These are phyloP conservation scores for Lucilia cuprina DNA, from an alignment of 1,140 invertebrate genomes.

Conservation along the genomic window DNA sequence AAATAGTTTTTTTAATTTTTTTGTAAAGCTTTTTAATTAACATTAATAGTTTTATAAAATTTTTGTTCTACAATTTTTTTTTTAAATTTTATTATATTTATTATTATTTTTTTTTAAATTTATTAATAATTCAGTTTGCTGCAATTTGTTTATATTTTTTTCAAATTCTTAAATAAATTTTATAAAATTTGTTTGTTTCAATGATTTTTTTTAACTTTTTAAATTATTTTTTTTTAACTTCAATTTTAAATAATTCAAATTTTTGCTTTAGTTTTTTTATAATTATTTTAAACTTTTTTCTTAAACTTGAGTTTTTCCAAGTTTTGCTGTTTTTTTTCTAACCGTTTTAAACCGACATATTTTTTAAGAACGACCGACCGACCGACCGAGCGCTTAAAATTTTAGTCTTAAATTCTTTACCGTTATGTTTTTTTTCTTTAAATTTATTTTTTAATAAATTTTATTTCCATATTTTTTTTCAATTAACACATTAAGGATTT, in stretches of 20 bases:
- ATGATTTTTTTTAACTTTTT: not conserved
- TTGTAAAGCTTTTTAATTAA: not conserved
- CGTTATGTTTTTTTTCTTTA: not conserved
- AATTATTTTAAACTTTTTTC: not conserved
- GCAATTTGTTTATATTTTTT: not conserved
- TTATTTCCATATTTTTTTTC: not conserved
- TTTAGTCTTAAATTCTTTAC: not conserved
- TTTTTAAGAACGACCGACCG: slow-evolving; percentile 38
- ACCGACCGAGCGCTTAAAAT: slow-evolving; percentile 47
- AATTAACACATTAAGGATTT: not conserved
- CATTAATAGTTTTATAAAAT: no score
- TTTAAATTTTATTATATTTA: not conserved
- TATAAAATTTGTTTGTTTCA: not conserved
- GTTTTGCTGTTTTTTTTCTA: no score
- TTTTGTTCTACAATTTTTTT: not conserved
- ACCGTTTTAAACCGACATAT: not conserved
- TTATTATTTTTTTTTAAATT: not conserved
- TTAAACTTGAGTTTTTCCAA: not conserved
- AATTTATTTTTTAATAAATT: not conserved
- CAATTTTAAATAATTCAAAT: no score
- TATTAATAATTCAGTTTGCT: not conserved
- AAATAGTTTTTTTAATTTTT: not conserved
- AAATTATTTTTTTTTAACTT: not conserved
- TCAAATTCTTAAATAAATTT: not conserved
- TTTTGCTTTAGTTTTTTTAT: no score